A percentile compares a stretch with the other conserved stretches of the same genome.
phyloP scores from a whole-genome alignment of 2,797 vertebrate genomes.

The Denticeps clupeoides region DNA sequence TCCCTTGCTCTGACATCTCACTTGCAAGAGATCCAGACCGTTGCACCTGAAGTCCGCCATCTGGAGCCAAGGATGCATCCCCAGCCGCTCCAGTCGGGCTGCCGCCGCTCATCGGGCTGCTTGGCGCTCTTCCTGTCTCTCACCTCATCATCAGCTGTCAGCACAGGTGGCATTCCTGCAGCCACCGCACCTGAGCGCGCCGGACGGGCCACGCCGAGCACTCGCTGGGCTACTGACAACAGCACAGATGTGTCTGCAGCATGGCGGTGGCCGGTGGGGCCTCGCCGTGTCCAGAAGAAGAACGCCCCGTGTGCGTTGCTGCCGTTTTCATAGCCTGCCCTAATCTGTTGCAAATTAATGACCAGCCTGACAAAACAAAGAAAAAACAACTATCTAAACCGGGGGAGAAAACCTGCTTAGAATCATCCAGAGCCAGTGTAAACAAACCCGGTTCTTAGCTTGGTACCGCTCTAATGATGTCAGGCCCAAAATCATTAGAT shows the following conservation, averaged over 20 bases:
- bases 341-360: no score
- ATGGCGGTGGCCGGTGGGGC: constrained; percentile 13
- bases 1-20: constrained; percentile 26
- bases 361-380: background rate
- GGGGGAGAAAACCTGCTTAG: background rate
- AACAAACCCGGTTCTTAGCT: constrained; percentile 2
- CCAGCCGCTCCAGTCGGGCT: no score
- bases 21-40: constrained; percentile 1
- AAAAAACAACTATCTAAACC: constrained; percentile 1
- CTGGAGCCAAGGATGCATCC: constrained; percentile 27
- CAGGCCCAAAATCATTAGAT: constrained; percentile 45
- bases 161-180: constrained; percentile 40
- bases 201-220: constrained; percentile 12
- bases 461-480: constrained; percentile 47
- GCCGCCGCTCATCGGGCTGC: no score
- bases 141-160: constrained; percentile 39
- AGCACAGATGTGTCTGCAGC: constrained; percentile 1
- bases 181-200: constrained; percentile 8
- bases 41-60: constrained; percentile 43
- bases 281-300: no score
- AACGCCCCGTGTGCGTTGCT: no score
- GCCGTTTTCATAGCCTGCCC: no score
- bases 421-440: constrained; percentile 1
- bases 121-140: constrained; percentile 47
- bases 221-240: constrained; percentile 1